Evolutionary conservation across 1,140 invertebrate genomes (phyloP), one percentile per base, ranked within the genome.

Genomic region (Riptortus pedestris): DNA sequence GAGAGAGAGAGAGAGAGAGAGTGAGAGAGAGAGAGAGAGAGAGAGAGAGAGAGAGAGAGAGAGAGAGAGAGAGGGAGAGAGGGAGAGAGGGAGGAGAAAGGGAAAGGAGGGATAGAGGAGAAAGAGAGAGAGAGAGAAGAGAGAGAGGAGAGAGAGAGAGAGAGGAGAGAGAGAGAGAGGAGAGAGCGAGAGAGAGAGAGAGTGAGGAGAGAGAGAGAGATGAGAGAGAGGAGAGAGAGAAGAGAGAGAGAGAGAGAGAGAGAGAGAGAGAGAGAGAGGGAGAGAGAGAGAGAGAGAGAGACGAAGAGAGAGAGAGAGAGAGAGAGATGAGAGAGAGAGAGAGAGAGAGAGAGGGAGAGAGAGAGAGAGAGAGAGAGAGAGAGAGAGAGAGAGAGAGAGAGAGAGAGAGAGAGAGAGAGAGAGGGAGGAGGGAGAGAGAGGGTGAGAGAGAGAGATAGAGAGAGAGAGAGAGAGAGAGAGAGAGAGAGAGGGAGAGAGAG

Each of bases 41-140:
- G 38, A 45, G 59, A 45, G 38, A 45, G 22, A 12, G 11, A 58
- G 55, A 58, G 55, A 58, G 55, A 58, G 18, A 48, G 61, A 48
- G 38, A 26, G 24, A 5, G 16, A 48, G 12, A 29, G 28, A 4
- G 45, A 51, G 45, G 45, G 33, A 26, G 22, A 65, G 64, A 58
- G 63, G 60, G 63, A 67, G 65, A 62, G 65, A 12, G 18, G 24
- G 20, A 20, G 47, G 60, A 62, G 12, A 4, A 9, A 28, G 43
- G 45, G 20, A 18, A 16, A 14, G 18, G n/a, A 20, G 22, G 47
- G 33, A 7, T 47, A 2, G 27, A 18, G 24, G 60, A 62, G 33
- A 20, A 48, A 29, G 27, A 24, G 45, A 51, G 43, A 48, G 4
- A n/a, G 48, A 62, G 20, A 22, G 24, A 5, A 2, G 14, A 22